phyloP scores from a whole-genome alignment of 2,888 invertebrate species.

The Drosophila algonquin region DNA sequence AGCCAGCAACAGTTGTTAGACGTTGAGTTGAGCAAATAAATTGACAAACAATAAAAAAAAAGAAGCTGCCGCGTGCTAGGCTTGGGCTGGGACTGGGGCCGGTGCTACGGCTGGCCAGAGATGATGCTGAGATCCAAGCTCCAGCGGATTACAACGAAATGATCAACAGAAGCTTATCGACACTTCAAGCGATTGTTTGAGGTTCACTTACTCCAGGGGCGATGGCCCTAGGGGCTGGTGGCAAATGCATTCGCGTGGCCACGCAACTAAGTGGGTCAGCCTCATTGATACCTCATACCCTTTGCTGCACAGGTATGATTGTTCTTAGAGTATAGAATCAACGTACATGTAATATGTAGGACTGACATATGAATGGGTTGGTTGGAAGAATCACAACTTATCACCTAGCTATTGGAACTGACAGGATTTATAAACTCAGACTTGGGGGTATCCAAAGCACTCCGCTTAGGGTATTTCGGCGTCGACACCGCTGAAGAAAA shows the following conservation, averaged over 20 bases:
- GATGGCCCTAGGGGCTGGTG: not conserved
- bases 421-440: too few species aligned
- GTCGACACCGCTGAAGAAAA: not conserved
- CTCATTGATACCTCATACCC: conserved; percentile 18
- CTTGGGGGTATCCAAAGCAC: not conserved
- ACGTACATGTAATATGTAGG: too few species aligned
- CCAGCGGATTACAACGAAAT: conserved; percentile 18
- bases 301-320: not conserved
- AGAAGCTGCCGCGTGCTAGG: not conserved
- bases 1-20: conserved; percentile 19
- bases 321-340: not conserved
- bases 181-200: conserved; percentile 11
- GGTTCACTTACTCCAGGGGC: conserved; percentile 8
- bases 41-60: conserved; percentile 15
- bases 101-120: not conserved
- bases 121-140: conserved; percentile 4
- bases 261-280: conserved; percentile 23
- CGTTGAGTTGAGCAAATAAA: conserved; percentile 20
- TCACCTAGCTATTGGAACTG: not conserved
- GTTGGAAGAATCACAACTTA: too few species aligned
- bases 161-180: conserved; percentile 1
- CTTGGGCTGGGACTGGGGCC: not conserved
- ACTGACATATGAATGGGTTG: too few species aligned
- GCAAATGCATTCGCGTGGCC: conserved; percentile 29
- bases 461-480: not conserved